Percentiles rank a stretch among this genome's conserved stretches.
Conservation (phyloP, 2,888 invertebrate species). For the Argynnis bischoffii region DNA sequence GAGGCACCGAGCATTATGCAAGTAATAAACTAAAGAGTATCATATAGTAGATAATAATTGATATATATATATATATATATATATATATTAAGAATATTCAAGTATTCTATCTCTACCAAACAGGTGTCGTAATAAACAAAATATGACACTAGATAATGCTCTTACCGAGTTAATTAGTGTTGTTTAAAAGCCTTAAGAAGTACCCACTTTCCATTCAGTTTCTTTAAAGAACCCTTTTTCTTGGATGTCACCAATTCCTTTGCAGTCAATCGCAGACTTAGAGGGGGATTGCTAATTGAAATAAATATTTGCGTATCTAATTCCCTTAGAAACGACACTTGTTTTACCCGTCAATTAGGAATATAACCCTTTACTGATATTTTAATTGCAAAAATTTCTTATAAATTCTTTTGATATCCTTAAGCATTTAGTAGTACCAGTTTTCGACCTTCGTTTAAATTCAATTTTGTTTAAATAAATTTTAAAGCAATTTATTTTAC, state of each 20-base stretch:
- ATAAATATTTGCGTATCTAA: conserved; percentile 75
- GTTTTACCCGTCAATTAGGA: conserved; percentile 48
- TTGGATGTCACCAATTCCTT: conserved; percentile 69
- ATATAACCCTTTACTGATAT: conserved; percentile 31
- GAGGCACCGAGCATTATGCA: no score
- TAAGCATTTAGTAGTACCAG: no score
- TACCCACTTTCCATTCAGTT: conserved; percentile 63
- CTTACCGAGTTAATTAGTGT: conserved; percentile 65
- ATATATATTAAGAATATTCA: no score
- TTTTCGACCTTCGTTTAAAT: no score
- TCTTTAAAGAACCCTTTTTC: conserved; percentile 65
- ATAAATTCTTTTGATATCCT: conserved; percentile 2
- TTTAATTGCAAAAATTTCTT: conserved; percentile 18
- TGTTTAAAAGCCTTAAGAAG: conserved; percentile 61
- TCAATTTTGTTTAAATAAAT: no score
- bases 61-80: no score
- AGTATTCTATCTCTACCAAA: background rate
- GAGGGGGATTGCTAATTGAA: conserved; percentile 66
- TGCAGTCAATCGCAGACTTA: conserved; percentile 67
- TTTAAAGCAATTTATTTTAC: no score
- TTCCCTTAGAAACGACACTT: conserved; percentile 61
- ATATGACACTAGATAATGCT: conserved; percentile 40
- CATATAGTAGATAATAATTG: no score
- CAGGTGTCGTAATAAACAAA: conserved; percentile 33
- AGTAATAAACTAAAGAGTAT: no score